phyloP scores from a whole-genome alignment of 2,113 vertebrate species.

The Synchiropus splendidus region DNA sequence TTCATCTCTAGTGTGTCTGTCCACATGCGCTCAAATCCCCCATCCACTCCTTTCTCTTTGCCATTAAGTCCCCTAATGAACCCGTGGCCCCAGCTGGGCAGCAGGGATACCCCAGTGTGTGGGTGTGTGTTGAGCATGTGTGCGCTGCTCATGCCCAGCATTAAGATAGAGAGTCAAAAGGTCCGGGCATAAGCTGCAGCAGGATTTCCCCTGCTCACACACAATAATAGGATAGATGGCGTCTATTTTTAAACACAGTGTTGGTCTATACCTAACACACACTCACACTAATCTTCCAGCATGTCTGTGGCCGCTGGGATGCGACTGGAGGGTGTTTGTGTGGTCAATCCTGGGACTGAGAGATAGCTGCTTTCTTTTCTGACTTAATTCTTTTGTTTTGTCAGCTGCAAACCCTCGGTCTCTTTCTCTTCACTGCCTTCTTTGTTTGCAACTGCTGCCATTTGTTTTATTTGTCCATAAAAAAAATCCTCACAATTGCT shows the following conservation, averaged over 20 bases:
- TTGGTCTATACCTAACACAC: constrained; percentile 35
- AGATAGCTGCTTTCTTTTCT: constrained; percentile 43
- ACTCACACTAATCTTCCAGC: constrained; percentile 32
- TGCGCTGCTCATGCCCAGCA: too few relatives aligned
- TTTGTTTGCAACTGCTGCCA: constrained; percentile 31
- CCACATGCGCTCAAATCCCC: constrained; percentile 1
- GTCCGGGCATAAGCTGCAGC: constrained; percentile 24
- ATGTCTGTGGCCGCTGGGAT: constrained; percentile 12
- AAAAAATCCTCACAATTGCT: constrained; percentile 11
- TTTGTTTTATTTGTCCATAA: constrained; percentile 19
- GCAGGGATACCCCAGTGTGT: constrained; percentile 37
- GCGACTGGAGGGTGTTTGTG: constrained; percentile 27
- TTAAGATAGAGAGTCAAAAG: constrained; percentile 10
- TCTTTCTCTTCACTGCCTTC: constrained; percentile 10
- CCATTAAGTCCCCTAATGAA: constrained; percentile 48
- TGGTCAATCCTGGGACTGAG: constrained; percentile 42
- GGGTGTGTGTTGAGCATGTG: constrained; percentile 5
- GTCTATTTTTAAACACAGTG: constrained; percentile 51
- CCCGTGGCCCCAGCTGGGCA: constrained; percentile 40
- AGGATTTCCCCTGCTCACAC: constrained; percentile 30
- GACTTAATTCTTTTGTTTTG: constrained; percentile 56
- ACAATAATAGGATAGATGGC: constrained; percentile 46
- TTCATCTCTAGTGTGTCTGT: constrained; percentile 10
- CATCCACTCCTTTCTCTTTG: constrained; percentile 8
- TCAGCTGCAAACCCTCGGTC: constrained; percentile 47